phyloP scores from a whole-genome alignment of 1,140 invertebrate genomes.

The Sinonovacula constricta region DNA sequence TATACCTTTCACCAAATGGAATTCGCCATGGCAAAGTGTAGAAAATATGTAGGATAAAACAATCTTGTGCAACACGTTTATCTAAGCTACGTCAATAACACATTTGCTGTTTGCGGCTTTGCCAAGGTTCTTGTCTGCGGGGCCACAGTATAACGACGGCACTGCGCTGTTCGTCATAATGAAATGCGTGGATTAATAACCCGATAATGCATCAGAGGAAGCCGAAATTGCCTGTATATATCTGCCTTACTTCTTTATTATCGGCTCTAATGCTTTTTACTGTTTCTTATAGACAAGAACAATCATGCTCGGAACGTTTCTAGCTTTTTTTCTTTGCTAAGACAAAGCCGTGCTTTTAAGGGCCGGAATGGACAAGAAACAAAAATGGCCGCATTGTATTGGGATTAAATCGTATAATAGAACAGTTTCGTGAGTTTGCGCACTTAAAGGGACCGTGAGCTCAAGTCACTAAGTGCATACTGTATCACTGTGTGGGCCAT shows the following conservation, averaged over 20 bases:
- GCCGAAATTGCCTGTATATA: neutral
- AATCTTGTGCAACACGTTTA: too few species aligned
- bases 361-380: neutral
- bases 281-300: neutral
- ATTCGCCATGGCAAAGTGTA: too few species aligned
- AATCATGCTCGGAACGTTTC: neutral
- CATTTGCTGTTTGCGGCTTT: too few species aligned
- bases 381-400: neutral
- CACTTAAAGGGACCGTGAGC: neutral
- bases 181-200: neutral
- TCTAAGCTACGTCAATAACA: too few species aligned
- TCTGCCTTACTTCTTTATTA: neutral
- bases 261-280: neutral
- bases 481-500: neutral
- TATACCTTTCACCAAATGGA: too few species aligned
- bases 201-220: neutral
- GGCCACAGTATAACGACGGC: too few species aligned
- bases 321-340: neutral
- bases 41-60: too few species aligned
- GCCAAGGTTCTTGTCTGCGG: too few species aligned
- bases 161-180: neutral
- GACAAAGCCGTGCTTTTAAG: neutral
- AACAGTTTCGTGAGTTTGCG: neutral
- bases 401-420: neutral
- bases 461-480: neutral